Conservation (phyloP, 2,113 vertebrate species). For the Petrocephalus microphthalmus region DNA sequence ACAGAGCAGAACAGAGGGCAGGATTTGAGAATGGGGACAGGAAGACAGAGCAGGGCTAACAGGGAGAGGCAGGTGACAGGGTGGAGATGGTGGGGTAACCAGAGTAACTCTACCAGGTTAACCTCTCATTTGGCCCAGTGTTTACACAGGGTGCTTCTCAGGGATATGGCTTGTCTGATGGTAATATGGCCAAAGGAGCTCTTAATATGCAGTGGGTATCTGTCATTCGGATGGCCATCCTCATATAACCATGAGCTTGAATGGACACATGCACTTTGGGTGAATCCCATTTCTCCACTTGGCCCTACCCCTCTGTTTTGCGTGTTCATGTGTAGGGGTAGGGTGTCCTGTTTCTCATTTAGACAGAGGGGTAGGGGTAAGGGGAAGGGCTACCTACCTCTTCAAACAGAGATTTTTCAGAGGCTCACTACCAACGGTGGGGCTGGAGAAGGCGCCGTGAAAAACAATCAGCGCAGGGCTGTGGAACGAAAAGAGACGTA, state of each 20-base stretch:
- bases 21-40: background rate
- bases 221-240: background rate
- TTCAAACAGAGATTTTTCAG: no score
- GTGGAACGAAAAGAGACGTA: no score
- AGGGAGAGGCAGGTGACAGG: background rate
- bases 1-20: background rate
- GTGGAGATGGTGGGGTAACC: background rate
- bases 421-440: no score
- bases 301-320: no score
- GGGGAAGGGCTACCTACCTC: no score
- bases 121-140: background rate
- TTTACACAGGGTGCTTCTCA: background rate
- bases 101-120: background rate
- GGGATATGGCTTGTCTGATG: background rate
- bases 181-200: background rate
- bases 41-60: background rate
- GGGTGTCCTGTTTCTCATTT: no score
- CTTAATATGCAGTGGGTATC: background rate
- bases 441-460: no score
- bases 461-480: no score
- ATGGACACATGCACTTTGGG: background rate
- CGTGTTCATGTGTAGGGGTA: no score
- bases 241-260: background rate
- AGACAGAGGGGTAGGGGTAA: no score
- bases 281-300: no score